Conservation (phyloP, 1,140 invertebrate genomes). For the Neodiprion pinetum region DNA sequence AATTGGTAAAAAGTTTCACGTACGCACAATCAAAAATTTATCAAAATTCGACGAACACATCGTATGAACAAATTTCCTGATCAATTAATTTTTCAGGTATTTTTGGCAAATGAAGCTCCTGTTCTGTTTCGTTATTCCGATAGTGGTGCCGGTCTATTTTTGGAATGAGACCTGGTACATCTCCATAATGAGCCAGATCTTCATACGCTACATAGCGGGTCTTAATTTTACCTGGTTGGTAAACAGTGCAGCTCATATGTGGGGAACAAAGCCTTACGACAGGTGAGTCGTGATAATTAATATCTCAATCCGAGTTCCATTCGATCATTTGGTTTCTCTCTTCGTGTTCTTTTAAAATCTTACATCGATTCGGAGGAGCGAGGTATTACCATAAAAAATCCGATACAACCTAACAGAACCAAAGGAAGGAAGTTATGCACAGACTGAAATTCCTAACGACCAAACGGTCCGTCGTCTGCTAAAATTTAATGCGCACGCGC, state of each 20-base stretch:
- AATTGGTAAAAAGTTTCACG: no score
- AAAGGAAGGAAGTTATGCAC: no score
- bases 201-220: constrained; percentile 69
- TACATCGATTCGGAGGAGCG: no score
- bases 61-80: not conserved
- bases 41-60: not conserved
- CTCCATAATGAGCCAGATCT: constrained; percentile 63
- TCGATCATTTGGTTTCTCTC: not conserved
- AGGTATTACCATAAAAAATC: no score
- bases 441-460: no score
- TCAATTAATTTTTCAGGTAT: constrained; percentile 61
- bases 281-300: constrained; percentile 60
- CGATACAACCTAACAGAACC: no score
- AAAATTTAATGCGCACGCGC: no score
- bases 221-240: constrained; percentile 81
- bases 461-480: no score
- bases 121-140: constrained; percentile 77
- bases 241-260: constrained; percentile 80
- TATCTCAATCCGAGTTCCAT: not conserved
- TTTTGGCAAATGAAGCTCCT: constrained; percentile 76
- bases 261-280: constrained; percentile 78
- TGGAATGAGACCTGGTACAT: constrained; percentile 67
- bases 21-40: no score
- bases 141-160: constrained; percentile 72
- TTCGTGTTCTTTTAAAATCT: not conserved